A percentile compares a stretch with the other conserved stretches of the same genome.
Evolutionary conservation across 1,140 invertebrate species (phyloP).

Genomic region (Tetragonula clypearis): DNA sequence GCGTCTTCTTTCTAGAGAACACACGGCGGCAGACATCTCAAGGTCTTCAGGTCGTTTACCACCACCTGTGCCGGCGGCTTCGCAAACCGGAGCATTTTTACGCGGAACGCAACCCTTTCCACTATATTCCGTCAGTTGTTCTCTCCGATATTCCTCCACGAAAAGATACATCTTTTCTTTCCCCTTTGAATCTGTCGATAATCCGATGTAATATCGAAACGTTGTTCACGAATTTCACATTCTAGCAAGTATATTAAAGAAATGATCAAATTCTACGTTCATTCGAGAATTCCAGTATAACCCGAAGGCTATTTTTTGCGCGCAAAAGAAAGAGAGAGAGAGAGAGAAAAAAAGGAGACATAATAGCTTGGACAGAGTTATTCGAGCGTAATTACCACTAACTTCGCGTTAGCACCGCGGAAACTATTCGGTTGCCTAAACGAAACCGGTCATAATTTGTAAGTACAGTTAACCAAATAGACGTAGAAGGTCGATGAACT

Average conservation of each 20-base stretch:
- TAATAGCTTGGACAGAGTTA: not conserved
- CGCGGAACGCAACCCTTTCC: conserved; percentile 43
- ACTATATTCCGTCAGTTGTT: not conserved
- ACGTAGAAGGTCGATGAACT: conserved; percentile 63
- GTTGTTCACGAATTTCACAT: not conserved
- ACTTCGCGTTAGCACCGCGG: not conserved
- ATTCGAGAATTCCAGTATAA: not conserved
- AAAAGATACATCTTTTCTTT: not conserved
- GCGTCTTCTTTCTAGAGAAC: conserved; percentile 47
- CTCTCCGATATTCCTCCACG: not conserved
- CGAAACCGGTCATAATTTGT: conserved; percentile 51
- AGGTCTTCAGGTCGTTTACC: conserved; percentile 80
- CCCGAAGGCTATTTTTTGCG: fast-evolving
- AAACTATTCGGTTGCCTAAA: conserved; percentile 33
- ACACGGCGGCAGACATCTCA: conserved; percentile 74
- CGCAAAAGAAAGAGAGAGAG: too few relatives aligned
- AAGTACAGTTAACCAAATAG: conserved; percentile 68
- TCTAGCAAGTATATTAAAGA: not conserved
- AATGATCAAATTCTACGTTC: not conserved
- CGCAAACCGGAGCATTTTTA: conserved; percentile 72
- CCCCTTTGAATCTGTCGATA: not conserved
- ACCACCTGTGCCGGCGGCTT: conserved; percentile 77
- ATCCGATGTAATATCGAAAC: not conserved
- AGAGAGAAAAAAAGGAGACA: not conserved
- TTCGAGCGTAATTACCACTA: not conserved